A percentile compares a stretch with the other conserved stretches of the same genome.
These are phyloP conservation scores for Anthoscopus minutus DNA, from an alignment of 2,113 vertebrate genomes.

Conservation along the genomic window DNA sequence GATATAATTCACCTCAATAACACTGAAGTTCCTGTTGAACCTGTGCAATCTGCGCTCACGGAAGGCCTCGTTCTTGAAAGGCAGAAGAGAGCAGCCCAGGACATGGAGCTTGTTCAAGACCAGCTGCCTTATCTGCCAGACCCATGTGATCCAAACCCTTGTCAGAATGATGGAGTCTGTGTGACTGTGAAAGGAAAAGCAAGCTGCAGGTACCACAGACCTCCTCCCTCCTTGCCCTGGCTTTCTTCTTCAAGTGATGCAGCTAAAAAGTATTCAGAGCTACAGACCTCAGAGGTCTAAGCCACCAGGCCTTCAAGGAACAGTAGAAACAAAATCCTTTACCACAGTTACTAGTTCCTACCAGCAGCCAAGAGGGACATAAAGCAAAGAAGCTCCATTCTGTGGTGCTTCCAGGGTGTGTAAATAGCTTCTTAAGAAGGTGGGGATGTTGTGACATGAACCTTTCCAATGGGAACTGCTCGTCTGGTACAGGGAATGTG, in stretches of 20 bases:
- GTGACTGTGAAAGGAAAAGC: slow-evolving; percentile 70
- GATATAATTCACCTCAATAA: slow-evolving; percentile 80
- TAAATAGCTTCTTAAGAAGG: background rate
- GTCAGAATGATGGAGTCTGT: slow-evolving; percentile 81
- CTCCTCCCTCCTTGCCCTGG: background rate
- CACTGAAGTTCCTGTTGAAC: slow-evolving; percentile 72
- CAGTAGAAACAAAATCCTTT: background rate
- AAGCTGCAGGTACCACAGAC: slow-evolving; percentile 77
- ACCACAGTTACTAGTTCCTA: background rate
- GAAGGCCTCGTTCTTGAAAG: slow-evolving; percentile 28
- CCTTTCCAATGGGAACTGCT: background rate
- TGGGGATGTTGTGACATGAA: background rate
- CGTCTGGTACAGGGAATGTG: background rate
- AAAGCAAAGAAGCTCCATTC: background rate
- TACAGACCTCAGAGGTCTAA: background rate
- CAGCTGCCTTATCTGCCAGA: slow-evolving; percentile 38
- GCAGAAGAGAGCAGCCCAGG: slow-evolving; percentile 46
- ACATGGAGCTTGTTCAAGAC: slow-evolving; percentile 11
- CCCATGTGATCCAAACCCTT: slow-evolving; percentile 77
- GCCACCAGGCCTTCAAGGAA: background rate
- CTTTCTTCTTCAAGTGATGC: background rate
- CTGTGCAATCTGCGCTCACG: background rate
- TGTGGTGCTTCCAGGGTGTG: background rate
- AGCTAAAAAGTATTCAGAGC: background rate
- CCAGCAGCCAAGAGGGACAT: background rate